Evolutionary conservation across 1,140 invertebrate species (phyloP).

Genomic region (Ips nitidus): DNA sequence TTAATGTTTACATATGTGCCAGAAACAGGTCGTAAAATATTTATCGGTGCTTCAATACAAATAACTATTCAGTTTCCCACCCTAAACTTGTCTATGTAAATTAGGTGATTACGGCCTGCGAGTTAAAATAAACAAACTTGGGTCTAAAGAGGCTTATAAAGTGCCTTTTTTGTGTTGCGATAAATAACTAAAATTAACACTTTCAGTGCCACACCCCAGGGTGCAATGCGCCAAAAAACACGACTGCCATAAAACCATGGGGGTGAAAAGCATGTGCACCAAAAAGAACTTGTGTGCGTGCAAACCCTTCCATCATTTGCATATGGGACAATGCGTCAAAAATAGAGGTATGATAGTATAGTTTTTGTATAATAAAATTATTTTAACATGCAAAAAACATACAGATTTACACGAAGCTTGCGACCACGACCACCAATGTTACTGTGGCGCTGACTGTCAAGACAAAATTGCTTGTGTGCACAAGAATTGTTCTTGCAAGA

Average conservation of each 20-base stretch:
- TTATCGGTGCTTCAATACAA: too few relatives aligned
- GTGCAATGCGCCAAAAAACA: conserved; percentile 37
- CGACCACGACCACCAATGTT: conserved; percentile 43
- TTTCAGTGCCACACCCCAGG: conserved; percentile 35
- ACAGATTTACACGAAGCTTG: conserved; percentile 42
- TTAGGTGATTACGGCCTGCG: too few relatives aligned
- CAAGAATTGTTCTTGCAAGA: conserved; percentile 40
- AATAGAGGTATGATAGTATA: conserved; percentile 26
- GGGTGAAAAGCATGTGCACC: conserved; percentile 41
- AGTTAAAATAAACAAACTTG: too few relatives aligned
- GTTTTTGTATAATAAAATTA: neutral
- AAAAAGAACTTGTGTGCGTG: conserved; percentile 41
- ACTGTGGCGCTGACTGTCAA: conserved; percentile 42
- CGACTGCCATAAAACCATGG: conserved; percentile 39
- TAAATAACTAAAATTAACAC: neutral
- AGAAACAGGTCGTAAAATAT: too few relatives aligned
- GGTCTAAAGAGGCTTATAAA: too few relatives aligned
- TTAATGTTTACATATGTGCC: too few relatives aligned
- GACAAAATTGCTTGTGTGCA: conserved; percentile 43
- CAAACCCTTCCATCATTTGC: conserved; percentile 44
- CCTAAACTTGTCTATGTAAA: too few relatives aligned
- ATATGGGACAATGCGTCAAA: conserved; percentile 43
- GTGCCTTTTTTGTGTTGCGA: too few relatives aligned
- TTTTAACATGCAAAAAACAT: conserved; percentile 14
- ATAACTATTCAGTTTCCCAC: too few relatives aligned